Evolutionary conservation across 2,797 vertebrate genomes (phyloP).

Genomic region (Eulemur coronatus): DNA sequence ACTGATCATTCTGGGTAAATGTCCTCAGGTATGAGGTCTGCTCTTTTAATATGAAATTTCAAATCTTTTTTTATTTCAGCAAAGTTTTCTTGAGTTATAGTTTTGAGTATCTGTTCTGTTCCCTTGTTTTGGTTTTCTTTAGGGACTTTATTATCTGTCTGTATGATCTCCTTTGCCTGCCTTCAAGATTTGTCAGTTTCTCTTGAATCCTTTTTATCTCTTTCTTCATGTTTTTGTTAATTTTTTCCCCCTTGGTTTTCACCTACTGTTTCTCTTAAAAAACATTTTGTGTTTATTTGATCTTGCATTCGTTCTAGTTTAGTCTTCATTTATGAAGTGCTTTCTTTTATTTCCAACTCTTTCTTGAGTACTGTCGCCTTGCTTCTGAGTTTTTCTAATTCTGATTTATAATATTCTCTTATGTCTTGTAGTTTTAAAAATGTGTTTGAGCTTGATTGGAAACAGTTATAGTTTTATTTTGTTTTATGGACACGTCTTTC

Average conservation of each 20-base stretch:
- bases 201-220: not conserved
- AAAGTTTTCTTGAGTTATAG: not conserved
- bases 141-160: not conserved
- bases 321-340: not conserved
- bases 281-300: not conserved
- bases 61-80: not conserved
- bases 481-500: not conserved
- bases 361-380: not conserved
- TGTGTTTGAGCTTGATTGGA: not conserved
- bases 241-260: not conserved
- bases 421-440: not conserved
- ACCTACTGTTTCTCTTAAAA: slow-evolving; percentile 1
- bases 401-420: not conserved
- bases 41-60: not conserved
- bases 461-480: not conserved
- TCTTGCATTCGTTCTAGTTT: not conserved
- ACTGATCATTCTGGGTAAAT: not conserved
- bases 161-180: not conserved
- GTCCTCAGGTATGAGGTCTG: not conserved
- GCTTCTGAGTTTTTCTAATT: slow-evolving; percentile 10
- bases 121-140: not conserved
- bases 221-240: not conserved
- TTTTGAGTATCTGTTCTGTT: not conserved
- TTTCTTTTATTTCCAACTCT: not conserved
- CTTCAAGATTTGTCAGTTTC: not conserved